Evolutionary conservation across 2,113 vertebrate genomes (phyloP).

Genomic region (Aegypius monachus): DNA sequence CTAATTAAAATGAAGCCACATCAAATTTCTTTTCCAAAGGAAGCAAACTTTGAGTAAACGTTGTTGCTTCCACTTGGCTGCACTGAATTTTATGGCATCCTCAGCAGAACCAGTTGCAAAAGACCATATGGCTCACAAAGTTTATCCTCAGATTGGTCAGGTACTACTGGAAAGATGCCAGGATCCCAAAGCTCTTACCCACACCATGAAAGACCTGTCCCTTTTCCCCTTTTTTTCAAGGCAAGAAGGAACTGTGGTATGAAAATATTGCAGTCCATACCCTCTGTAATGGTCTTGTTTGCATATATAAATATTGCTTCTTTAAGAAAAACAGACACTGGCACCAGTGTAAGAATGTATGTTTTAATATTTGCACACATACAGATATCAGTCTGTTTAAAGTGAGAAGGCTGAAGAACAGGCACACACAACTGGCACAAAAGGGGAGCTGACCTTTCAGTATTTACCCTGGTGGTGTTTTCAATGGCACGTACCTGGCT

Average conservation of each 20-base stretch:
- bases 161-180: not conserved
- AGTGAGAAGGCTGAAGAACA: not conserved
- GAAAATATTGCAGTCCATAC: not conserved
- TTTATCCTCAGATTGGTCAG: not conserved
- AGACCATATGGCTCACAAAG: not conserved
- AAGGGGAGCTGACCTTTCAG: conserved; percentile 56
- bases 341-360: conserved; percentile 29
- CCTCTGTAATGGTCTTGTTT: conserved; percentile 40
- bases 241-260: not conserved
- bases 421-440: conserved; percentile 42
- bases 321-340: conserved; percentile 36
- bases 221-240: not conserved
- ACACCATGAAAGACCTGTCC: not conserved
- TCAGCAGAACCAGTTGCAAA: not conserved
- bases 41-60: not conserved
- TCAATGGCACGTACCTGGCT: conserved; percentile 47
- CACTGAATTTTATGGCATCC: not conserved
- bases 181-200: not conserved
- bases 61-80: not conserved
- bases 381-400: conserved; percentile 56
- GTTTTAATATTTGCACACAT: conserved; percentile 5
- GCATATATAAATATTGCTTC: conserved; percentile 19
- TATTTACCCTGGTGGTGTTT: conserved; percentile 54
- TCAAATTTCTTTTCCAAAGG: not conserved
- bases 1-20: conserved; percentile 9